phyloP scores from a whole-genome alignment of 2,113 vertebrate species.

The Laticauda laticaudata region DNA sequence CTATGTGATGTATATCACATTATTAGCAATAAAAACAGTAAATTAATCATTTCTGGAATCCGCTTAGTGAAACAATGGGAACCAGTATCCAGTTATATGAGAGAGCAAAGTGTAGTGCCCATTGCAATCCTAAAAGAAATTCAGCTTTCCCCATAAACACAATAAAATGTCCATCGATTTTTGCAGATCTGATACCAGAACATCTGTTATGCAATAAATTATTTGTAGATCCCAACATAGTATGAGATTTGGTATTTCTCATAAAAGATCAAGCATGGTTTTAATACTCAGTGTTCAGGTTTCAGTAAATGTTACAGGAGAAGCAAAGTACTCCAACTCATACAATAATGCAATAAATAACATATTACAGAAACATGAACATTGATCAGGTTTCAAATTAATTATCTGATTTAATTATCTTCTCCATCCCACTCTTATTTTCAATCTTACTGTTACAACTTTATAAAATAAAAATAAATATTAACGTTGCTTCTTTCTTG shows the following conservation, averaged over 20 bases:
- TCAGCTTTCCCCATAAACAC: neutral
- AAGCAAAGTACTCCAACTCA: neutral
- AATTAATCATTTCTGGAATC: neutral
- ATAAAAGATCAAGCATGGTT: neutral
- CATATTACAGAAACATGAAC: neutral
- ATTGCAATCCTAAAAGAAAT: neutral
- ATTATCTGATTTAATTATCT: neutral
- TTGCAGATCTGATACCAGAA: neutral
- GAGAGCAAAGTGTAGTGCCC: neutral
- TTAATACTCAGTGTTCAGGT: neutral
- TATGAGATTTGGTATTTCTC: neutral
- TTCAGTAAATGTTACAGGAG: neutral
- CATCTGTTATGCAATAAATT: neutral
- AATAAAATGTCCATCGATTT: neutral
- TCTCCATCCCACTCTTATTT: neutral
- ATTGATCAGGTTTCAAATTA: neutral
- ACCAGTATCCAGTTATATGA: neutral
- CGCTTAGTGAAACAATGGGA: neutral
- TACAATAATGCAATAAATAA: neutral
- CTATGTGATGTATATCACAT: neutral
- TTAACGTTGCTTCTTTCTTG: neutral
- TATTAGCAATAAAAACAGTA: neutral
- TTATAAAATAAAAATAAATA: neutral
- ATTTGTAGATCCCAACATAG: neutral
- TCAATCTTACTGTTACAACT: neutral